Base-by-base conservation (phyloP, 2,888 invertebrate species). In the Seladonia tumulorum region DNA sequence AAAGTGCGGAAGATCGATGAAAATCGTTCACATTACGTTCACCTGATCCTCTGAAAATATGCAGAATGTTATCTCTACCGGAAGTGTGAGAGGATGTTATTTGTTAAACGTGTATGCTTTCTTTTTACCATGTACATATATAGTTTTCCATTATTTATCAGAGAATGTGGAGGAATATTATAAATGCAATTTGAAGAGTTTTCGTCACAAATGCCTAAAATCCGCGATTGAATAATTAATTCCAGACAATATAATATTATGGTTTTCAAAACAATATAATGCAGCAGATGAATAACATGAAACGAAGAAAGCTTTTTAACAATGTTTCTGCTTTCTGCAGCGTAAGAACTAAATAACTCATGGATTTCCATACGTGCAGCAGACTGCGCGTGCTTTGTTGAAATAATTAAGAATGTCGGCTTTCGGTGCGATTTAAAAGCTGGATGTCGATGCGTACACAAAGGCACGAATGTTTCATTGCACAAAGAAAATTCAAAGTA, bases 71-170 rank as follows among this genome's bases (percentile, higher is more conserved):
- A 35, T 45, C 18, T 25, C 12, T 25, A 35, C 14, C 3, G 70
- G 4, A 25, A 35, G n/a, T 5, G 7, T 5, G 16, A 18, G 14
- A 35, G 22, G 18, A 3, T 49, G 25, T 57, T 45, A 18, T n/a
- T 35, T 29, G 22, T 49, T 42, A 5, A 42, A 53, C 22, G 5
- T 10, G 5, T 10, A 29, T 10, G 16, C 18, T 10, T 82, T 12
- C 47, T 70, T 2, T 66, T 7, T 18, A 35, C 47, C 25, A 68
- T 16, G n/a, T 25, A 63, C 5, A 18, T 3, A 63, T 7, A 18
- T 3, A 60, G 10, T 47, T 42, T 66, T 83, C 53, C 53, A 83
- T 82, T 82, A 82, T 72, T 72, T 73, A 76, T 76, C 68, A 73
- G 72, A 45, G 72, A 76, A 76, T 47, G 66, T 47, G 66, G 53